Evolutionary conservation across 2,797 vertebrate species (phyloP).

Genomic region (Hapalemur alaotrensis): DNA sequence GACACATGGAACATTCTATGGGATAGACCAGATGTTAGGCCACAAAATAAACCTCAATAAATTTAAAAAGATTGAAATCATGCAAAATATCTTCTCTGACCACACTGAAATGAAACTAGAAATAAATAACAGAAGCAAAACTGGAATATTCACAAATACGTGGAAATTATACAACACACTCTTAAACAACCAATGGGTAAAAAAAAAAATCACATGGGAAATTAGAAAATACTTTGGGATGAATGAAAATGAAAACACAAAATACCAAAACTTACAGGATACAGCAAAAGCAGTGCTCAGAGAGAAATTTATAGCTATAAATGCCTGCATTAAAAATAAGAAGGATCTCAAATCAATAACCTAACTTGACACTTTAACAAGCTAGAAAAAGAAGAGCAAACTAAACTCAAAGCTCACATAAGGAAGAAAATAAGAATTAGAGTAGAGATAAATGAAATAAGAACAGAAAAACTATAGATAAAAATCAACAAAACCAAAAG

Average conservation of each 20-base stretch:
- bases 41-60: slow-evolving; percentile 33
- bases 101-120: slow-evolving; percentile 32
- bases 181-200: not conserved
- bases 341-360: slow-evolving; percentile 1
- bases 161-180: slow-evolving; percentile 19
- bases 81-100: slow-evolving; percentile 22
- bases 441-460: slow-evolving; percentile 29
- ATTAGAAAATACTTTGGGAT: no score
- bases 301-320: not conserved
- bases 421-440: not conserved
- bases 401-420: not conserved
- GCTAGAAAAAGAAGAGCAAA: slow-evolving; percentile 13
- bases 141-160: slow-evolving; percentile 45
- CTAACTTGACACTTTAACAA: not conserved
- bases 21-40: not conserved
- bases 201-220: no score
- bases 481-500: slow-evolving; percentile 26
- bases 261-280: slow-evolving; percentile 24
- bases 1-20: not conserved
- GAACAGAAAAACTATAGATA: not conserved
- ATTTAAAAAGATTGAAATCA: slow-evolving; percentile 1
- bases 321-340: not conserved
- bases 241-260: slow-evolving; percentile 27
- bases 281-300: not conserved
- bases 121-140: slow-evolving; percentile 39